Evolutionary conservation across 2,797 vertebrate species (phyloP), one percentile per base, ranked within the genome.

Genomic region (Phataginus tetradactyla): DNA sequence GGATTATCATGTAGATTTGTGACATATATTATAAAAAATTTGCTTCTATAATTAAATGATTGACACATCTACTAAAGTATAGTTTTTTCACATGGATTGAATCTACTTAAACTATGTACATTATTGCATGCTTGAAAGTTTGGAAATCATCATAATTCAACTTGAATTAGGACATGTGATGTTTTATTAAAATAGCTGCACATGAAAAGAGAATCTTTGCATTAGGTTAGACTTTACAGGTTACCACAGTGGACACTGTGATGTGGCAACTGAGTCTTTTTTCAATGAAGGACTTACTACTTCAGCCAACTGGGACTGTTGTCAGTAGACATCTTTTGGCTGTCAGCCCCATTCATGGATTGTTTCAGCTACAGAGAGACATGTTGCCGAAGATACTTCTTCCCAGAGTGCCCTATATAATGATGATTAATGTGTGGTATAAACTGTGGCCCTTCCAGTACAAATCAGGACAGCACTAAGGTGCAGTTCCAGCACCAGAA

Each of bases 1-100:
- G 72, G 75, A 96, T 96, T 97, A 94, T 96, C 86, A 95, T 97
- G 93, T 86, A 97, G 78, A 96, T 96, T 72, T 95, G 85, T 89
- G 90, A 97, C 29, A 96, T 66, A 84, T 57, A 88, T 77, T 95
- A 92, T 95, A 91, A 96, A 97, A 93, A 77, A 94, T 49, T 59
- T 91, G 69, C 80, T 90, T 87, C 80, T 91, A 75, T 75, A 96
- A 97, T 92, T 93, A 63, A 93, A 57, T 85, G 94, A 97, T 81
- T 97, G 97, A 90, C 92, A 93, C 17, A 86, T 90, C 71, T 92
- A 92, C 90, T 96, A 91, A 95, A 96, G 80, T 79, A 93, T 69
- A 85, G 74, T 90, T 97, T 96, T 91, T 87, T 77, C 63, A 93
- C 53, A 93, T 37, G 27, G 87, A 91, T 55, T 77, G 74, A 96